Conservation (phyloP, 2,888 invertebrate genomes). For the Lacanobia oleracea region DNA sequence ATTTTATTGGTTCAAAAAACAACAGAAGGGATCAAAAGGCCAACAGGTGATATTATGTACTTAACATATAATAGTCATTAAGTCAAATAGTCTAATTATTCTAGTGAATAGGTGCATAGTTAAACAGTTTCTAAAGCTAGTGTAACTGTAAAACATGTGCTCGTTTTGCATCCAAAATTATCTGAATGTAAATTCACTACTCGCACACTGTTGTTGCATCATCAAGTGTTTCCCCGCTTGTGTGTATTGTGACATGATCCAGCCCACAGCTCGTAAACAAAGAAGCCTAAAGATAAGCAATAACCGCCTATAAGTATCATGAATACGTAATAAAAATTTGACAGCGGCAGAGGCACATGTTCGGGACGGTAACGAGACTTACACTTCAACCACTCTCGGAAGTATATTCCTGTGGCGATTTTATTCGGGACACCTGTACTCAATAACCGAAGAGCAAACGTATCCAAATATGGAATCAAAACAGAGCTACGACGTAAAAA, state of each 20-base stretch:
- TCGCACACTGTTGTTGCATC: not conserved
- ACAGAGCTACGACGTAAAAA: constrained; percentile 72
- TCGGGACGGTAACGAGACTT: constrained; percentile 38
- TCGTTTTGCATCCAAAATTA: too few relatives aligned
- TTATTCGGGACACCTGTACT: constrained; percentile 62
- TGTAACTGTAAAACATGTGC: not conserved
- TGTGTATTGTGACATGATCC: not conserved
- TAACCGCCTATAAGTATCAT: constrained; percentile 66
- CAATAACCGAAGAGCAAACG: constrained; percentile 39
- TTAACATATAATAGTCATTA: not conserved
- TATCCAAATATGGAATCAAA: constrained; percentile 49
- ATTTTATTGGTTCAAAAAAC: constrained; percentile 15
- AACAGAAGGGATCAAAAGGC: not conserved
- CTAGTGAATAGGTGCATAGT: not conserved
- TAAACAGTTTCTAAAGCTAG: not conserved
- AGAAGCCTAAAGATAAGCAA: constrained; percentile 62
- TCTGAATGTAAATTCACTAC: not conserved
- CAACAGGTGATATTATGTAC: not conserved
- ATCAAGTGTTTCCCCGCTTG: not conserved
- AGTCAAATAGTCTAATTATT: not conserved
- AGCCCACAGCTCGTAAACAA: constrained; percentile 55
- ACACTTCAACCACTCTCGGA: too few relatives aligned
- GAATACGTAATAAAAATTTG: constrained; percentile 60
- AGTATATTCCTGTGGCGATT: constrained; percentile 39
- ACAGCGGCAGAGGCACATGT: constrained; percentile 41